phyloP scores from a whole-genome alignment of 2,797 vertebrate genomes.

The Channallabes apus region DNA sequence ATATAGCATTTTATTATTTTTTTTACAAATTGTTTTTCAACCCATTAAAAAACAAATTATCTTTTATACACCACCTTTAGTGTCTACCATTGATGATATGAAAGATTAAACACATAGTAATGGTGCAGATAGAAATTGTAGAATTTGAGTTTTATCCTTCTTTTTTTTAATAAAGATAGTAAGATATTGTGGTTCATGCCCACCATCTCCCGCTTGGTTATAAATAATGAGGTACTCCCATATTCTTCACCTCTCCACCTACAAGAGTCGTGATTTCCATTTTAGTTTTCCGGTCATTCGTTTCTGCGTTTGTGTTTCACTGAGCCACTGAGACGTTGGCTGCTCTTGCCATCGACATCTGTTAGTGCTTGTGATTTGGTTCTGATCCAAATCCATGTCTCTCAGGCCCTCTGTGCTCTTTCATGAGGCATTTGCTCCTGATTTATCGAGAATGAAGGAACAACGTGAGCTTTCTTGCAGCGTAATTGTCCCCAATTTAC shows the following conservation, averaged over 20 bases:
- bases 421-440: slow-evolving; percentile 51
- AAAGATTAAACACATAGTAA: neutral
- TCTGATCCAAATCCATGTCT: slow-evolving; percentile 38
- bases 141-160: no score
- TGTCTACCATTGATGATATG: neutral
- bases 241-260: slow-evolving; percentile 20
- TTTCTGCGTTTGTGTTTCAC: slow-evolving; percentile 25
- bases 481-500: slow-evolving; percentile 43
- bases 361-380: slow-evolving; percentile 51
- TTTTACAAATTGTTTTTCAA: neutral
- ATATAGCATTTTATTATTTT: neutral
- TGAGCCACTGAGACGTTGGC: slow-evolving; percentile 37
- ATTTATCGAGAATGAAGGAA: slow-evolving; percentile 45
- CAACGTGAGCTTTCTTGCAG: slow-evolving; percentile 23
- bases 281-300: slow-evolving; percentile 34
- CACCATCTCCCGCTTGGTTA: neutral
- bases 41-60: neutral
- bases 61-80: neutral
- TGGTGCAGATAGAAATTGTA: neutral
- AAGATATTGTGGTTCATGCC: neutral
- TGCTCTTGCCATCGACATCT: slow-evolving; percentile 48
- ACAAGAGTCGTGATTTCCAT: slow-evolving; percentile 17
- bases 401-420: slow-evolving; percentile 25
- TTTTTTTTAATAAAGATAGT: neutral
- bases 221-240: slow-evolving; percentile 33